Percentiles rank a stretch among this genome's conserved stretches.
phyloP scores from a whole-genome alignment of 2,888 invertebrate genomes.

The Drosophila borealis region DNA sequence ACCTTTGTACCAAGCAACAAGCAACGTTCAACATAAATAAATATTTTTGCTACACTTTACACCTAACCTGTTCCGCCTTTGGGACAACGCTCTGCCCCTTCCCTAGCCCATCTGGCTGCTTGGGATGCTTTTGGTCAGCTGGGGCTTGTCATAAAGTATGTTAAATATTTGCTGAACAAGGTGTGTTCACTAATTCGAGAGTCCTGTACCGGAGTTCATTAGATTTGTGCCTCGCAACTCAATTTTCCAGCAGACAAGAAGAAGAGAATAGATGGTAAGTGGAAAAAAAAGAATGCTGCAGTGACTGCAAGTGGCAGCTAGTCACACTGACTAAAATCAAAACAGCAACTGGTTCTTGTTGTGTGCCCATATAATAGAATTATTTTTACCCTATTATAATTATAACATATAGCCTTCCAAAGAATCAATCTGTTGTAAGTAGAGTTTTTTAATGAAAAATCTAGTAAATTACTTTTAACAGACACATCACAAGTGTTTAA shows the following conservation, averaged over 20 bases:
- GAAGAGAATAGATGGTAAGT: conserved; percentile 6
- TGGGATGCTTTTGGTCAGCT: conserved; percentile 63
- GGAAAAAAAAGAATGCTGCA: not conserved
- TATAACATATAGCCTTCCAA: not conserved
- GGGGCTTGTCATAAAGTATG: conserved; percentile 68
- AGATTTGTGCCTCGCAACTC: conserved; percentile 38
- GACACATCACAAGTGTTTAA: no score
- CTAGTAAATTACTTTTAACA: no score
- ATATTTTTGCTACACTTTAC: conserved; percentile 66
- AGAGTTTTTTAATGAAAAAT: no score
- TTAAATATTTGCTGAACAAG: conserved; percentile 72
- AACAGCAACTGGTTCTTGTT: conserved; percentile 17
- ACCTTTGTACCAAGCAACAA: conserved; percentile 53
- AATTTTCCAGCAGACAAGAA: conserved; percentile 26
- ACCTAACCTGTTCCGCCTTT: conserved; percentile 55
- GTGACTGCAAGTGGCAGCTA: conserved; percentile 6
- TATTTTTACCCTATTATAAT: not conserved
- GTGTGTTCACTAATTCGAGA: conserved; percentile 58
- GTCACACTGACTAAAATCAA: conserved; percentile 19
- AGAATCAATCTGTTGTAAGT: no score
- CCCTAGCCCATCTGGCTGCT: conserved; percentile 26
- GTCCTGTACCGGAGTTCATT: conserved; percentile 49
- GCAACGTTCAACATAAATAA: conserved; percentile 62
- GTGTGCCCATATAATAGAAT: not conserved
- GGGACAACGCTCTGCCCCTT: conserved; percentile 25